Base-by-base conservation (phyloP, 1,140 invertebrate species). In the Drosophila cardini region DNA sequence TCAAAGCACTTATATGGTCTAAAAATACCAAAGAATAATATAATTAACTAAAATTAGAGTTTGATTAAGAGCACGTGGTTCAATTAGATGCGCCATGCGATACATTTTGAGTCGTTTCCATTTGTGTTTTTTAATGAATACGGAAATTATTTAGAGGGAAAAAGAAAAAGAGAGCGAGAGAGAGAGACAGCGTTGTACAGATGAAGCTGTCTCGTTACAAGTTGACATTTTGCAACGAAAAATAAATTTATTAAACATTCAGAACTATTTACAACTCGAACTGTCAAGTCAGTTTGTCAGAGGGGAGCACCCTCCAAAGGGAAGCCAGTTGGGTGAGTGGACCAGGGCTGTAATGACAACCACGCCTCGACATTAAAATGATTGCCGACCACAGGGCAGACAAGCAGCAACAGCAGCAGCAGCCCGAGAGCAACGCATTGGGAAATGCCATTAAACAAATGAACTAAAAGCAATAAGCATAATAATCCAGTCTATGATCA, bases 381-480 rank as follows among this genome's bases (percentile, higher is more conserved):
- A 77, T 74, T 77, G 71, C 50, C 70, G 56, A 48, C 61, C 53
- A 16, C 64, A 26, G 30, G n/a, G n/a, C n/a, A n/a, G n/a, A n/a
- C n/a, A n/a, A n/a, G n/a, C n/a, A n/a, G n/a, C n/a, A n/a, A n/a
- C 45, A 46, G 45, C 42, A 26, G 13, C 50, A 55, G 26, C 30
- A 53, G 30, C n/a, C 4, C 16, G 5, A 18, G 32, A 34, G 32
- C 32, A 13, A 52, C 42, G 46, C 61, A 48, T 40, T 26, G 42
- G 57, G 26, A 40, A 75, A 71, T 75, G 65, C 72, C 84, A 87
- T 87, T 87, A 86, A 87, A 83, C 68, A 86, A 87, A 86, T 87
- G 63, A 83, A 79, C 79, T 76, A 71, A 72, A 79, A 83, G 82
- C 83, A 76, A 87, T 86, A 86, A 78, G 65, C 83, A 87, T 78